Conservation (phyloP, 2,113 vertebrate genomes). For the Mola mola region DNA sequence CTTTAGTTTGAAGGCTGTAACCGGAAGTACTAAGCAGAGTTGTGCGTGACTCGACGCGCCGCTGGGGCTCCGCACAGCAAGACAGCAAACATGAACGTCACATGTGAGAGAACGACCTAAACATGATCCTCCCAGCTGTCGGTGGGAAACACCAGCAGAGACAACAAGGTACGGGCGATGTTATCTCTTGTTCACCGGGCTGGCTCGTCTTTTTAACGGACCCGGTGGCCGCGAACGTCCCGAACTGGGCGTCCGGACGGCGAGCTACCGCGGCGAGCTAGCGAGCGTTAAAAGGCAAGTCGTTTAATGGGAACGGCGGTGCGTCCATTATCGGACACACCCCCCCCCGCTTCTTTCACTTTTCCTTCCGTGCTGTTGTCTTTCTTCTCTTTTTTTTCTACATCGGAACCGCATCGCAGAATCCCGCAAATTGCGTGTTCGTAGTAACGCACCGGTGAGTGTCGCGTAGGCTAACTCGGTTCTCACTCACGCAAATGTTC, state of each 20-base stretch:
- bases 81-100: constrained; percentile 72
- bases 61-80: constrained; percentile 26
- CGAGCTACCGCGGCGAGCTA: constrained; percentile 24
- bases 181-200: fast-evolving
- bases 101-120: constrained; percentile 60
- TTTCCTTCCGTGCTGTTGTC: not conserved
- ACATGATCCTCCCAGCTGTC: constrained; percentile 58
- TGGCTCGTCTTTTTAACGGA: fast-evolving
- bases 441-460: too few relatives aligned
- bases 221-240: fast-evolving
- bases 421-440: too few relatives aligned
- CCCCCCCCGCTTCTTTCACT: constrained; percentile 1
- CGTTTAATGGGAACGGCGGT: constrained; percentile 7
- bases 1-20: constrained; percentile 12
- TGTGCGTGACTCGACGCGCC: not conserved
- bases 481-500: not conserved
- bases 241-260: not conserved
- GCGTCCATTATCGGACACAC: constrained; percentile 44
- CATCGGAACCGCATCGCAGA: too few relatives aligned
- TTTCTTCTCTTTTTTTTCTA: too few relatives aligned
- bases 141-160: constrained; percentile 60
- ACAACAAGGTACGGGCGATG: constrained; percentile 56
- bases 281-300: not conserved
- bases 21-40: constrained; percentile 20
- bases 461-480: fast-evolving